Evolutionary conservation across 2,113 vertebrate genomes (phyloP).

Genomic region (Opisthocomus hoazin): DNA sequence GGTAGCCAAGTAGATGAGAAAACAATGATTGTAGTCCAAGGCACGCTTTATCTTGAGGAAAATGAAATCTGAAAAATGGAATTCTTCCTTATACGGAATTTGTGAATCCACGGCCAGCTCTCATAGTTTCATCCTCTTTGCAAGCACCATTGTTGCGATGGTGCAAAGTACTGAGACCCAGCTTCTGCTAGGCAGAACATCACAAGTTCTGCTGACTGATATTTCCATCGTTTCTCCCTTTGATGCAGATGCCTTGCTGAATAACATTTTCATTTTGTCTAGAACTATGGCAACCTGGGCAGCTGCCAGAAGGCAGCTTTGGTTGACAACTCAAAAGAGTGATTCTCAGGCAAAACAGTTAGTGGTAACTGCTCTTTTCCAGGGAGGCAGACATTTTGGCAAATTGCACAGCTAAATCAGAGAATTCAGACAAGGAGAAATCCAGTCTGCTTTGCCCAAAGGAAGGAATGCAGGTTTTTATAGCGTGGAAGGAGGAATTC

Average conservation of each 20-base stretch:
- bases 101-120: not conserved
- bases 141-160: not conserved
- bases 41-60: not conserved
- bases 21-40: not conserved
- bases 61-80: not conserved
- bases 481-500: not conserved
- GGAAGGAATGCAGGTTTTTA: slow-evolving; percentile 56
- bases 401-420: slow-evolving; percentile 8
- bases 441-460: slow-evolving; percentile 4
- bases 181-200: slow-evolving; percentile 1
- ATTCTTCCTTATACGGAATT: slow-evolving; percentile 43
- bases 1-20: not conserved
- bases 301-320: slow-evolving; percentile 54
- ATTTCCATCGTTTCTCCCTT: slow-evolving; percentile 7
- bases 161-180: not conserved
- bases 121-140: not conserved
- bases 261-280: slow-evolving; percentile 54
- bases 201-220: slow-evolving; percentile 34
- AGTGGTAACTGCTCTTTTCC: slow-evolving; percentile 43
- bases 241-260: slow-evolving; percentile 18
- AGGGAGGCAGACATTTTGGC: slow-evolving; percentile 52
- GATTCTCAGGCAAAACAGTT: slow-evolving; percentile 62
- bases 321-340: slow-evolving; percentile 31
- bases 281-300: slow-evolving; percentile 53
- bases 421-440: slow-evolving; percentile 33